phyloP scores from a whole-genome alignment of 2,113 vertebrate species.

The Gobio gobio region DNA sequence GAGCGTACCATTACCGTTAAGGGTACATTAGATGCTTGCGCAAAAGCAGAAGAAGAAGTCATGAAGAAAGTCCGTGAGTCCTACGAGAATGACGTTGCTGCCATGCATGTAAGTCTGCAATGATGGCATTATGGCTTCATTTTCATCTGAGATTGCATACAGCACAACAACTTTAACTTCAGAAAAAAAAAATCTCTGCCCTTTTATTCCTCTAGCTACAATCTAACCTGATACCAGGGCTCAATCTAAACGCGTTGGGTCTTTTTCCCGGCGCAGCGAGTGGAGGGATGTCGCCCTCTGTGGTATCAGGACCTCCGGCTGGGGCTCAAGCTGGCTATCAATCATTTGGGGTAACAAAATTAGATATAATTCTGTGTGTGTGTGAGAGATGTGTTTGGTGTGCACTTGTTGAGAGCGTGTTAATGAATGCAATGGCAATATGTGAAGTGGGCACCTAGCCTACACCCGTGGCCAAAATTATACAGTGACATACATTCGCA shows the following conservation, averaged over 20 bases:
- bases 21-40: conserved; percentile 88
- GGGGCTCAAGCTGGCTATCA: conserved; percentile 87
- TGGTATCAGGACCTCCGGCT: conserved; percentile 85
- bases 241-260: conserved; percentile 97
- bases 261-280: conserved; percentile 90
- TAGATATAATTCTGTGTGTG: neutral
- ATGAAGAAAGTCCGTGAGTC: conserved; percentile 99
- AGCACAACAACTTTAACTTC: neutral
- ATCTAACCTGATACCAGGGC: conserved; percentile 96
- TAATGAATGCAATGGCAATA: conserved; percentile 51
- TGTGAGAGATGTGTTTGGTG: neutral
- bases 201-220: conserved; percentile 84
- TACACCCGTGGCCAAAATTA: neutral
- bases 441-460: neutral
- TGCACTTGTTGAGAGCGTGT: neutral
- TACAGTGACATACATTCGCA: no score
- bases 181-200: neutral
- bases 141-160: neutral
- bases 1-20: conserved; percentile 96
- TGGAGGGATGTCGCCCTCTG: conserved; percentile 88
- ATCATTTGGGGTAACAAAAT: conserved; percentile 88
- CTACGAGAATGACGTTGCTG: conserved; percentile 95
- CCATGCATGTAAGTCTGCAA: conserved; percentile 92
- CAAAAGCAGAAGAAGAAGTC: conserved; percentile 92
- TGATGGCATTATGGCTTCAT: neutral